Conservation (phyloP, 2,888 invertebrate species). For the Enchytraeus crypticus region DNA sequence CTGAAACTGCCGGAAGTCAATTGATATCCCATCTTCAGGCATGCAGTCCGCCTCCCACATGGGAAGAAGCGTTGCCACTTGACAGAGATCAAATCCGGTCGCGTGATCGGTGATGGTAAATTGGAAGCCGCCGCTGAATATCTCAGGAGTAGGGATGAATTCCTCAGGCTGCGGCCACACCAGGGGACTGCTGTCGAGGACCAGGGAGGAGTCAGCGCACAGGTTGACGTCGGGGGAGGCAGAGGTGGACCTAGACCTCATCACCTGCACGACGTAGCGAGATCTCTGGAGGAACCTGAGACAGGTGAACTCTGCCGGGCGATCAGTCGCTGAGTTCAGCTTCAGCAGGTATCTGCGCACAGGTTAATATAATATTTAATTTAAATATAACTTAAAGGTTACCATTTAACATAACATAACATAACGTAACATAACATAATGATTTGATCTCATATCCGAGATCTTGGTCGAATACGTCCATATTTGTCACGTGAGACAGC, state of each 20-base stretch:
- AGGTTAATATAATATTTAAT: no score
- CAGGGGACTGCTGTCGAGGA: constrained; percentile 32
- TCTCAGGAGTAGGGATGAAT: neutral
- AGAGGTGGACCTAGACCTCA: neutral
- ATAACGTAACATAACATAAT: no score
- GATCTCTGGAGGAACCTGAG: neutral
- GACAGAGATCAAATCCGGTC: constrained; percentile 29
- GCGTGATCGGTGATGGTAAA: constrained; percentile 32
- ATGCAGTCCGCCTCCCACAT: constrained; percentile 14
- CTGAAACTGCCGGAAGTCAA: constrained; percentile 8
- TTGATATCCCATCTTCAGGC: constrained; percentile 6
- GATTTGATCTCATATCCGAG: no score
- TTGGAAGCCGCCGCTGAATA: constrained; percentile 35
- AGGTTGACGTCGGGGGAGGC: neutral
- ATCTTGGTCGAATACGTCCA: no score
- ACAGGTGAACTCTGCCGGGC: neutral
- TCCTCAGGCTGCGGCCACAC: constrained; percentile 17
- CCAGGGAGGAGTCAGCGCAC: neutral
- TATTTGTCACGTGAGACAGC: no score
- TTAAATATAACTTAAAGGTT: no score
- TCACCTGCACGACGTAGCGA: constrained; percentile 4
- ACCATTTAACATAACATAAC: no score
- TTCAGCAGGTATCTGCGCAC: no score
- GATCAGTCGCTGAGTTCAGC: no score
- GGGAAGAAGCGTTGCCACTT: neutral